Conservation (phyloP, 1,140 invertebrate species). For the Agrilus planipennis region DNA sequence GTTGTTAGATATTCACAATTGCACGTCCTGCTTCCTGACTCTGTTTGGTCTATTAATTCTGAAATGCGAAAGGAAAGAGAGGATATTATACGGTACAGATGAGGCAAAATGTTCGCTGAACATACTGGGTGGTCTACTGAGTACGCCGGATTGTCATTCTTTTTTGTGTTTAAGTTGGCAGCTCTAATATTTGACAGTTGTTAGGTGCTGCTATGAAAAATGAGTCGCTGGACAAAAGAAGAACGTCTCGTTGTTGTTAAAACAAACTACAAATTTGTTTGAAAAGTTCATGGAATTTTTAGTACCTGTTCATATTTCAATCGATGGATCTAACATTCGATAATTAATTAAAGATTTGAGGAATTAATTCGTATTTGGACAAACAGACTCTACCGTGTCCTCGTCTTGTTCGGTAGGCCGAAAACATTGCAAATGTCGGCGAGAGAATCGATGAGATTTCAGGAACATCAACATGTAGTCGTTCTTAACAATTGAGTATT, state of each 20-base stretch:
- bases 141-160: too few species aligned
- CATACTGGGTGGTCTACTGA: too few species aligned
- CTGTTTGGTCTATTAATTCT: too few species aligned
- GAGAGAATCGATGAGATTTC: slow-evolving; percentile 5
- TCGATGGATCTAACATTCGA: not conserved
- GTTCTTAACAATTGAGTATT: slow-evolving; percentile 1
- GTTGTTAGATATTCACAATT: too few species aligned
- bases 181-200: not conserved
- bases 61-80: too few species aligned
- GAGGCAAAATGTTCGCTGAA: too few species aligned
- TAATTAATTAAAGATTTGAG: not conserved
- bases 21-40: too few species aligned
- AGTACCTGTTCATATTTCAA: not conserved
- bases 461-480: slow-evolving; percentile 4
- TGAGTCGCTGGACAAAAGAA: not conserved
- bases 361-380: not conserved
- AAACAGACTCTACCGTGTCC: not conserved
- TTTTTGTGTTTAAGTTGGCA: not conserved
- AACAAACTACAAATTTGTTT: not conserved
- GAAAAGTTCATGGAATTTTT: not conserved
- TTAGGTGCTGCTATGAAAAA: not conserved
- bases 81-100: too few species aligned
- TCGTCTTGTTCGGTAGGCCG: not conserved
- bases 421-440: not conserved
- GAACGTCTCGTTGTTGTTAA: not conserved